Evolutionary conservation across 1,140 invertebrate genomes (phyloP), one percentile per base, ranked within the genome.

Genomic region (Trichonephila inaurata): DNA sequence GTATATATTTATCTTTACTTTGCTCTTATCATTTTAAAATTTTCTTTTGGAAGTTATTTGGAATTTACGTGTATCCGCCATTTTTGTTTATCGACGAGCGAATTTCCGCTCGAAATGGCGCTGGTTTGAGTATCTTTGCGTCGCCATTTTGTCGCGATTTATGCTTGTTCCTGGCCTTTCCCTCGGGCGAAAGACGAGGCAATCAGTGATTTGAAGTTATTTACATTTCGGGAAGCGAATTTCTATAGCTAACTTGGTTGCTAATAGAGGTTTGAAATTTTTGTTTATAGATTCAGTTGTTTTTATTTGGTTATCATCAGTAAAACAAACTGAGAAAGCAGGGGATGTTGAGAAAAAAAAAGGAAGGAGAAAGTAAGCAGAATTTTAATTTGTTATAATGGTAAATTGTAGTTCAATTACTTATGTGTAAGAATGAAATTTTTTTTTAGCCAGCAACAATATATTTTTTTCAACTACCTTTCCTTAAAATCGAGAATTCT

Each of bases 71-170:
- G 44, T 83, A 40, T 19, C 40, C 44, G 19, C 10, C 8, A 33
- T 58, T 58, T 83, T 44, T 44, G 14, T 83, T 58, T 83, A 33
- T 33, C 28, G 72, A 24, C 21, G 72, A 28, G 33, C 7, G n/a
- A 64, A 64, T 16, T 64, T 64, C 62, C 21, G 62, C 62, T 64
- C 62, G 62, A 4, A 64, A 64, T 64, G 62, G 62, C 62, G 19
- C 16, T 64, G 62, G 18, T 64, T 64, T 64, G 62, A 64, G 18
- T 18, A 64, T 64, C 62, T 51, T 64, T 18, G 62, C 16, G 62
- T 64, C 62, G 62, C 62, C 62, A 64, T 77, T 24, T 77, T 77
- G 72, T 40, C 72, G 16, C 33, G 24, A 77, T 77, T 77, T 77
- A 77, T 77, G 33, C 16, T 28, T 12, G 33, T 8, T 40, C n/a